These are phyloP conservation scores for Podiceps cristatus DNA, from an alignment of 2,113 vertebrate species.

Conservation along the genomic window DNA sequence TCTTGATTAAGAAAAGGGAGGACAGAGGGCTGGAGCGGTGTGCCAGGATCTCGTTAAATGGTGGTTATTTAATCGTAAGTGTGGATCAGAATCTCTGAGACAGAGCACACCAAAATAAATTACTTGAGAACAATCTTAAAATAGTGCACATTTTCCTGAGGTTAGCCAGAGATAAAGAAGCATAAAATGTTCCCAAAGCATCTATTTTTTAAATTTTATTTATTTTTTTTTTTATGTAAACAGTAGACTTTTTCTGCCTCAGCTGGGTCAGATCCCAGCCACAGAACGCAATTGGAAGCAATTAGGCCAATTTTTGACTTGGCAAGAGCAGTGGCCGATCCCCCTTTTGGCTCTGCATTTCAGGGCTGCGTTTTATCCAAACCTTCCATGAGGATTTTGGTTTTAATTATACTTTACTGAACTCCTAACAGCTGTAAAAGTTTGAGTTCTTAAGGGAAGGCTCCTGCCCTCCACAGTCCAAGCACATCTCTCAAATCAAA, in stretches of 20 bases:
- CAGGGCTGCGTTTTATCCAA: constrained; percentile 58
- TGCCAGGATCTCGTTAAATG: background rate
- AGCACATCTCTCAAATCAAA: constrained; percentile 44
- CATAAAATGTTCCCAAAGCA: constrained; percentile 39
- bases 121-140: constrained; percentile 36
- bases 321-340: background rate
- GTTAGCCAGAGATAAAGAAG: background rate
- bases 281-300: constrained; percentile 35
- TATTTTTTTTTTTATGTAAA: background rate
- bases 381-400: constrained; percentile 46
- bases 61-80: background rate
- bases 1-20: background rate
- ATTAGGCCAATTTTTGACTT: constrained; percentile 49
- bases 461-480: background rate
- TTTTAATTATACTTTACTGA: constrained; percentile 61
- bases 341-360: constrained; percentile 38
- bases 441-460: constrained; percentile 22
- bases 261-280: constrained; percentile 28
- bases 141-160: constrained; percentile 19
- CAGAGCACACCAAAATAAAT: background rate
- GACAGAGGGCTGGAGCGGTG: background rate
- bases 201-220: background rate
- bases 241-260: constrained; percentile 17
- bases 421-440: constrained; percentile 53
- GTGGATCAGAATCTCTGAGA: background rate